Conservation (phyloP, 2,113 vertebrate genomes). For the Chaetodon trifascialis region DNA sequence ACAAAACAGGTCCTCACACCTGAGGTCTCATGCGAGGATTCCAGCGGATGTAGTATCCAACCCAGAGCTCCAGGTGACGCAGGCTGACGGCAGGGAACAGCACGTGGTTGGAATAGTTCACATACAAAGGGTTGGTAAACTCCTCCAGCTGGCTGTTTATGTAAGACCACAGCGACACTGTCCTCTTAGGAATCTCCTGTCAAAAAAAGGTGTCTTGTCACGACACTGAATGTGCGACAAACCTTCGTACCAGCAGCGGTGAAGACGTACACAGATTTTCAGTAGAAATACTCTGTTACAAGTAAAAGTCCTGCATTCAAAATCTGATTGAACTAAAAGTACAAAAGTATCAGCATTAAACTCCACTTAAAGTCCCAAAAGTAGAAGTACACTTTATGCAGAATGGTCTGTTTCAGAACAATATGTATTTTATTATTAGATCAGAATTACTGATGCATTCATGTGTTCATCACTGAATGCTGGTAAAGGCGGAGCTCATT, state of each 20-base stretch:
- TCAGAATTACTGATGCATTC: no score
- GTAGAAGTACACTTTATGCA: no score
- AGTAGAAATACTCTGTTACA: no score
- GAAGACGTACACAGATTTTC: no score
- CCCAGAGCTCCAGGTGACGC: constrained; percentile 98
- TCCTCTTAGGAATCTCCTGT: constrained; percentile 92
- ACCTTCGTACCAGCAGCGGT: background rate
- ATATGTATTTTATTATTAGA: no score
- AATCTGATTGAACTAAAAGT: no score
- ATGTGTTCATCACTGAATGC: no score
- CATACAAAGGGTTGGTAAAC: constrained; percentile 96
- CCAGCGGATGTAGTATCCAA: constrained; percentile 98
- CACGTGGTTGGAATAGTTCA: constrained; percentile 94
- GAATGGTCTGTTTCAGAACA: no score
- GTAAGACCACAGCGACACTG: constrained; percentile 95
- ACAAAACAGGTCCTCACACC: constrained; percentile 75
- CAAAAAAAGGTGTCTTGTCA: constrained; percentile 38
- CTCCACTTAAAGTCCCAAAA: no score
- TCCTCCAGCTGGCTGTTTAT: constrained; percentile 97
- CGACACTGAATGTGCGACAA: background rate
- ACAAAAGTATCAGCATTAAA: no score
- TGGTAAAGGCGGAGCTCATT: no score
- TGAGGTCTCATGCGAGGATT: constrained; percentile 97
- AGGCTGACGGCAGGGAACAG: constrained; percentile 96
- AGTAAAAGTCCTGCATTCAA: no score